Evolutionary conservation across 2,797 vertebrate genomes (phyloP), one percentile per base, ranked within the genome.

Genomic region (Agapornis canus): DNA sequence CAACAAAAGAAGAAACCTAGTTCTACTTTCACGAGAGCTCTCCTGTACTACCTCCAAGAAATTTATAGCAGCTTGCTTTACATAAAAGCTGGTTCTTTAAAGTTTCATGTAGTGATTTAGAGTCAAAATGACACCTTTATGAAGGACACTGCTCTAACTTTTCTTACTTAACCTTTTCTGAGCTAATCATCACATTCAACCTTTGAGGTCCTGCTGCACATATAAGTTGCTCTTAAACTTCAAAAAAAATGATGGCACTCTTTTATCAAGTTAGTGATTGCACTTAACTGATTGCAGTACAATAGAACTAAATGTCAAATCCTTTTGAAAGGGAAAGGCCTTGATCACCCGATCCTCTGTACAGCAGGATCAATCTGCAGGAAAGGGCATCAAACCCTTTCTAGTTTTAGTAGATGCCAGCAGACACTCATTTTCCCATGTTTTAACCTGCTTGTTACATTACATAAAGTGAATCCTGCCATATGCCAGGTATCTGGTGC

Each of bases 111-210:
- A 75, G n/a, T 31, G 63, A 70, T 75, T 93, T 61, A 81, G 18
- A 88, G 66, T 5, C 10, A 51, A 94, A 91, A 77, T 2, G 8
- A 47, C n/a, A 71, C 35, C 37, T 89, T 60, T 79, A 20, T 13
- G 54, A 63, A 89, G 23, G 60, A 85, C 2, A 2, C 9, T 39
- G 11, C 22, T 52, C n/a, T 75, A 93, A 54, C 69, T 78, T 54
- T 76, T 76, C 59, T 90, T 64, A 51, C 52, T 79, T 89, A 94
- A 73, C 40, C 75, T 94, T 63, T 88, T 65, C 81, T 32, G 45
- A 89, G 60, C 43, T 68, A 87, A 82, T 92, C 82, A 70, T 39
- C 27, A 37, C 3, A 1, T 56, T 72, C 3, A 8, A 8, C 31
- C 70, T 18, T 13, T 63, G 51, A 92, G 68, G 54, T 23, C 27